Conservation (phyloP, 2,888 invertebrate genomes). For the Stictocephala bisonia region DNA sequence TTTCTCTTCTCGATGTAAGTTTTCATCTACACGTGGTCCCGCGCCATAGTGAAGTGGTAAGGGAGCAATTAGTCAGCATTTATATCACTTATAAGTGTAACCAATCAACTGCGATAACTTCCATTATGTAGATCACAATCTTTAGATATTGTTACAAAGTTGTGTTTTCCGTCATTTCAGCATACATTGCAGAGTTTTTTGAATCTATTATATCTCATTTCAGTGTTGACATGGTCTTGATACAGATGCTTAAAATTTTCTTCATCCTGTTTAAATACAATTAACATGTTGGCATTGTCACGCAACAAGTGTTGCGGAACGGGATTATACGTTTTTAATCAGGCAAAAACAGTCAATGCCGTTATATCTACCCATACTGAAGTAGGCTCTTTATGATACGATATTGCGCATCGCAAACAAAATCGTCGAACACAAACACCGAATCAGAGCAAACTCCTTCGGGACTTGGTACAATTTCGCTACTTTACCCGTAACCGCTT, state of each 20-base stretch:
- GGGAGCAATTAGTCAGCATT: too few species aligned
- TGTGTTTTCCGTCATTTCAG: constrained; percentile 56
- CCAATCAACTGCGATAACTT: constrained; percentile 54
- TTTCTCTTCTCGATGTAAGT: too few species aligned
- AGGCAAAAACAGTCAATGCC: constrained; percentile 56
- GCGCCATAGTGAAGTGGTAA: too few species aligned
- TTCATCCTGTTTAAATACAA: constrained; percentile 60
- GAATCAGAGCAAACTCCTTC: constrained; percentile 58
- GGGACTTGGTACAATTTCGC: constrained; percentile 15
- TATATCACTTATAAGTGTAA: constrained; percentile 33
- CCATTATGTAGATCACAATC: constrained; percentile 53
- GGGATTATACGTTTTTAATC: constrained; percentile 56
- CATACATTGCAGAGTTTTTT: constrained; percentile 52
- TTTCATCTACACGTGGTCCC: too few species aligned
- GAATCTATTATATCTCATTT: constrained; percentile 57
- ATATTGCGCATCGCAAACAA: constrained; percentile 59
- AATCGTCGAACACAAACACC: constrained; percentile 63
- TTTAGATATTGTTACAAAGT: constrained; percentile 56
- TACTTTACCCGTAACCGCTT: constrained; percentile 53
- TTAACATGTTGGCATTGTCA: constrained; percentile 56
- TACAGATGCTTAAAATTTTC: constrained; percentile 59
- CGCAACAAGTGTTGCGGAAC: constrained; percentile 59
- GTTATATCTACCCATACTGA: constrained; percentile 55
- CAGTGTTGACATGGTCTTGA: constrained; percentile 58
- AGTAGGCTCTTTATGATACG: constrained; percentile 53